Evolutionary conservation across 1,140 invertebrate species (phyloP).

Genomic region (Plutomurus gul): DNA sequence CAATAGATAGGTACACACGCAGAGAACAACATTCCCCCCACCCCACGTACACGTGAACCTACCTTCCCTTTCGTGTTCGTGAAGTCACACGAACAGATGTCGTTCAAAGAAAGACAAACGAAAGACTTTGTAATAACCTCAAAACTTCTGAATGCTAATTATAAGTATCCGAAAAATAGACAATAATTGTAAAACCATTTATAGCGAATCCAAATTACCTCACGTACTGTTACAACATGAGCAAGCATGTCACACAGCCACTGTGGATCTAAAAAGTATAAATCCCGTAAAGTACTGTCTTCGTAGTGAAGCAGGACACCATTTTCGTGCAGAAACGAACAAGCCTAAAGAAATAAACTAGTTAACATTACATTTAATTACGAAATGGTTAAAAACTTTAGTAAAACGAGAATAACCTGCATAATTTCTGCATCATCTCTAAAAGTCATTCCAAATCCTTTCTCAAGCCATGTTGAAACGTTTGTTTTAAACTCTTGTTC

Average conservation of each 20-base stretch:
- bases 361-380: background rate
- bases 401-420: conserved; percentile 37
- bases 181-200: no score
- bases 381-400: conserved; percentile 19
- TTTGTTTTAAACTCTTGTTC: conserved; percentile 79
- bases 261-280: conserved; percentile 95
- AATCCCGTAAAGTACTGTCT: conserved; percentile 90
- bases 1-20: no score
- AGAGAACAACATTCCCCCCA: no score
- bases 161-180: no score
- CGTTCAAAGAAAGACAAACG: no score
- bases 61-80: no score
- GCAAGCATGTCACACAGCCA: conserved; percentile 98
- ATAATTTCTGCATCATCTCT: conserved; percentile 53
- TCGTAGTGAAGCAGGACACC: conserved; percentile 97
- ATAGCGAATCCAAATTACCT: no score
- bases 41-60: no score
- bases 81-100: no score
- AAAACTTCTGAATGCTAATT: no score
- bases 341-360: conserved; percentile 71
- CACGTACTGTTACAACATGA: conserved; percentile 91
- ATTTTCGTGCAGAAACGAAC: conserved; percentile 96
- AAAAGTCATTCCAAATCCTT: conserved; percentile 48
- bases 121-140: no score
- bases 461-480: conserved; percentile 48